phyloP scores from a whole-genome alignment of 30 jellyfish, hydroid and myxozoan genomes.

The Aurelia coerulea region DNA sequence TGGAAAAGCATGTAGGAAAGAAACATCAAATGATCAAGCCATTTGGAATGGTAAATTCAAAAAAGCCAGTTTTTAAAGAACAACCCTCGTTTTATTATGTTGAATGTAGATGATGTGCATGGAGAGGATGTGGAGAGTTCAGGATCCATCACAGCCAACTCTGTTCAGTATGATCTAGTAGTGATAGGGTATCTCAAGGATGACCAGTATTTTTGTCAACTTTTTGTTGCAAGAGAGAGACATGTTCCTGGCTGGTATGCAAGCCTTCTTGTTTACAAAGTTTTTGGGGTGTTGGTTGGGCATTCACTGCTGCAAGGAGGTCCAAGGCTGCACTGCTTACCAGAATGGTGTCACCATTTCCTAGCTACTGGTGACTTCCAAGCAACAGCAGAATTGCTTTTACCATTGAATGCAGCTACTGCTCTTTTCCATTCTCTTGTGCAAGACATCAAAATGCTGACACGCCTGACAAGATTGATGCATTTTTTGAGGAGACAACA shows the following conservation, averaged over 20 bases:
- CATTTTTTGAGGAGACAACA: conserved; percentile 8
- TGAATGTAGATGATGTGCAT: no score
- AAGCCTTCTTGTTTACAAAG: conserved; percentile 20
- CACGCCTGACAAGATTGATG: conserved; percentile 15
- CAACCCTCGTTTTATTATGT: no score
- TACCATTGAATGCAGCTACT: conserved; percentile 36
- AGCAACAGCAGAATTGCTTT: conserved; percentile 25
- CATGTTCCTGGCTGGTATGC: neutral
- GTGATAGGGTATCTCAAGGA: no score
- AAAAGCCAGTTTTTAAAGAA: no score
- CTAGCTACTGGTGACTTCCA: conserved; percentile 18
- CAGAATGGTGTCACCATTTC: conserved; percentile 9
- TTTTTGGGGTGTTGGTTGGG: conserved; percentile 12
- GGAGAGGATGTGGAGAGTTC: no score
- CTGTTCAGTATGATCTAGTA: no score
- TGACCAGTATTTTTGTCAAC: no score
- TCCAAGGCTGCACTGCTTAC: conserved; percentile 21
- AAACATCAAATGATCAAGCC: no score
- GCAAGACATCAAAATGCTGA: conserved; percentile 21
- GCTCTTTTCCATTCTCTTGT: conserved; percentile 14
- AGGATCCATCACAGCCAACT: no score
- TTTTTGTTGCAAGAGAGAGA: no score
- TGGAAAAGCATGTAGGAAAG: no score
- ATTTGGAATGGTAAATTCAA: no score
- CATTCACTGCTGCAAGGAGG: conserved; percentile 21